A percentile compares a stretch with the other conserved stretches of the same genome.
phyloP scores from a whole-genome alignment of 2,797 vertebrate species.

The Enteromius mattozi region DNA sequence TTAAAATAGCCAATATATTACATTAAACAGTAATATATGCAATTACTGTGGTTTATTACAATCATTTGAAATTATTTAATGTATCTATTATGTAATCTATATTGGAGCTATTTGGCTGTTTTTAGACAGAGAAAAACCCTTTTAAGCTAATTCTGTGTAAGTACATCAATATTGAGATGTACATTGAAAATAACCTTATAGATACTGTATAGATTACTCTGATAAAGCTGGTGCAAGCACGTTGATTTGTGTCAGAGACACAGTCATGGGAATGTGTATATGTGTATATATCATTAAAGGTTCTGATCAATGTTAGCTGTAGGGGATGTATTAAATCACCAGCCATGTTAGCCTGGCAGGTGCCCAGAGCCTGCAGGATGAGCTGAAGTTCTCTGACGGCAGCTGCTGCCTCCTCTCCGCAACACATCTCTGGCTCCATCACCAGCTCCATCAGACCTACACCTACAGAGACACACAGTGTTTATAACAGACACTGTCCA shows the following conservation, averaged over 20 bases:
- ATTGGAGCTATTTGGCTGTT: not conserved
- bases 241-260: slow-evolving; percentile 6
- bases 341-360: slow-evolving; percentile 96
- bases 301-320: slow-evolving; percentile 9
- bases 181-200: not conserved
- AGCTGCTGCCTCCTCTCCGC: slow-evolving; percentile 93
- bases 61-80: not conserved
- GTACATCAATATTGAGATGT: not conserved
- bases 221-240: not conserved
- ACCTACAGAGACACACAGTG: slow-evolving; percentile 74
- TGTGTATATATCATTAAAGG: not conserved
- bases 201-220: not conserved
- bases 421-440: slow-evolving; percentile 96
- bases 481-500: slow-evolving; percentile 1
- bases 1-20: not conserved
- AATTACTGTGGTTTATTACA: not conserved
- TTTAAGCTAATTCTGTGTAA: not conserved
- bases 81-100: not conserved
- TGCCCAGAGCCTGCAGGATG: slow-evolving; percentile 93
- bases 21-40: not conserved
- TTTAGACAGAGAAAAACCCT: not conserved
- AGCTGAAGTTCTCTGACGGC: slow-evolving; percentile 96
- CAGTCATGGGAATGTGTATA: not conserved
- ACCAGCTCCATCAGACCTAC: slow-evolving; percentile 97
- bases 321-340: slow-evolving; percentile 72